Evolutionary conservation across 1,140 invertebrate genomes (phyloP), one percentile per base, ranked within the genome.

Genomic region (Drosophila littoralis): DNA sequence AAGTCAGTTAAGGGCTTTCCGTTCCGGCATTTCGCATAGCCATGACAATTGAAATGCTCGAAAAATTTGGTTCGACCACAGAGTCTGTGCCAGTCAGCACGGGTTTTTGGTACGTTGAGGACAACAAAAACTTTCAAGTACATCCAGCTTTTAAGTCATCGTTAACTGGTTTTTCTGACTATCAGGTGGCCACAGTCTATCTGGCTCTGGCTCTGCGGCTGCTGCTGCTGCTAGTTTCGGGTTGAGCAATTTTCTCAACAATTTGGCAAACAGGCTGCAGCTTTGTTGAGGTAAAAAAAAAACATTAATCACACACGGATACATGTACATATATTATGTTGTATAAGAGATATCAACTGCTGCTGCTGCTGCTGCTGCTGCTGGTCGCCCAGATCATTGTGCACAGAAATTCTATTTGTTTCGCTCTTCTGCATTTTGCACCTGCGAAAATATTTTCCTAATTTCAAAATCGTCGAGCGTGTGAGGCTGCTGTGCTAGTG

Each of bases 1-100:
- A 2, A 35, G 5, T 43, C 15, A 12, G 36, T 43, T 61, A 35
- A 61, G 58, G 28, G 33, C 57, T 61, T 52, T 35, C 15, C 3
- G 4, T 67, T 67, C 28, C 9, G 10, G 15, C 17, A 67, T 58
- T 50, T 12, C 48, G 48, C 57, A 42, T 7, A 32, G 66, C 57
- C 55, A 55, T 54, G 50, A 63, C 61, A 76, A 76, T 76, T 72
- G 60, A 76, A 72, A 72, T 72, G 38, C 54, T 35, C 7, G 48
- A 57, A 65, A 59, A 76, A 63, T 28, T 28, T 28, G 22, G 22
- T 28, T 28, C 36, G 15, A 38, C 50, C 50, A 22, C 42, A 50
- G 36, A 35, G 55, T 48, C 45, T 50, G 55, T 13, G 10, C 55
- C 36, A 50, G 35, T 51, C 65, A 60, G 45, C 65, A 48, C 22